phyloP scores from a whole-genome alignment of 2,888 invertebrate species.

The Lordiphosa andalusiaca region DNA sequence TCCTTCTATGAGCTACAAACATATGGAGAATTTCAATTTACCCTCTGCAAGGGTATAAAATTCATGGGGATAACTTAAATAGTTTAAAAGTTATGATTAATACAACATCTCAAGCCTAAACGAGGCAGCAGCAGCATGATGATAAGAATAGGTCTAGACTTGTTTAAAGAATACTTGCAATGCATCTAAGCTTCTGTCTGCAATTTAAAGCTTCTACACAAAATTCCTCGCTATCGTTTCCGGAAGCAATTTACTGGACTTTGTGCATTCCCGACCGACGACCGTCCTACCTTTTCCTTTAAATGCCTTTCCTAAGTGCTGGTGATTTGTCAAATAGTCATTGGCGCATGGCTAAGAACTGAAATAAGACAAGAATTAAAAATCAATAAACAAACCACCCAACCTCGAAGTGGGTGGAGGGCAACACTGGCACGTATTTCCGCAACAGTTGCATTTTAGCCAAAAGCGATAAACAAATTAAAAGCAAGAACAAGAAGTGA shows the following conservation, averaged over 20 bases:
- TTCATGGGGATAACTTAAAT: too few species aligned
- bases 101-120: too few species aligned
- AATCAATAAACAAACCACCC: constrained; percentile 57
- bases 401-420: background rate
- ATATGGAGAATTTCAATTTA: too few species aligned
- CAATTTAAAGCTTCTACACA: too few species aligned
- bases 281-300: background rate
- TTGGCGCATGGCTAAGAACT: constrained; percentile 33
- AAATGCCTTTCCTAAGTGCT: constrained; percentile 3
- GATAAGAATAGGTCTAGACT: too few species aligned
- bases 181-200: too few species aligned
- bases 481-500: constrained; percentile 36
- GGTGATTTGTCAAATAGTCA: constrained; percentile 35
- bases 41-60: too few species aligned
- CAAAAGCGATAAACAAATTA: constrained; percentile 57
- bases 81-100: too few species aligned
- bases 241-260: constrained; percentile 14
- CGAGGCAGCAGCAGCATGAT: too few species aligned
- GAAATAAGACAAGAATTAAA: constrained; percentile 53
- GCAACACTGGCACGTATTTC: constrained; percentile 34
- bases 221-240: constrained; percentile 10
- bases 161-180: too few species aligned
- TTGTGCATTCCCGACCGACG: too few species aligned
- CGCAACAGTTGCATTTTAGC: constrained; percentile 60
- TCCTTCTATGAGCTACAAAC: too few species aligned